phyloP scores from a whole-genome alignment of 2,888 invertebrate genomes.

The Agriopis leucophaearia region DNA sequence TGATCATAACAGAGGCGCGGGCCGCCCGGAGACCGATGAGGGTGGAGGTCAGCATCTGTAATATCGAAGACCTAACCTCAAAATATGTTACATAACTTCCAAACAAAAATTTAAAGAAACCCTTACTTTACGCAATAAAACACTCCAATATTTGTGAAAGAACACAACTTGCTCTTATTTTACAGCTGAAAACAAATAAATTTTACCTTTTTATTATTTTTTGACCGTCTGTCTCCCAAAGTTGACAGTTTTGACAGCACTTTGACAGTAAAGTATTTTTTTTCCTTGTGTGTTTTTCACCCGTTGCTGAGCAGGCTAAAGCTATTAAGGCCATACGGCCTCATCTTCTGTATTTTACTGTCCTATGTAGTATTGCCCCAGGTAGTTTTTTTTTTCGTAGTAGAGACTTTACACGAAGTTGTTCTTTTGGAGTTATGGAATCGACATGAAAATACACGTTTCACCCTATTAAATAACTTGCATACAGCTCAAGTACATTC shows the following conservation, averaged over 20 bases:
- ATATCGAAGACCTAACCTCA: slow-evolving; percentile 70
- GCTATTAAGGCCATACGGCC: too few relatives aligned
- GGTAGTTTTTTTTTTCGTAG: too few relatives aligned
- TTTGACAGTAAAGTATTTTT: background rate
- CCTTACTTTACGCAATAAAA: background rate
- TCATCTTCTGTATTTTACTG: too few relatives aligned
- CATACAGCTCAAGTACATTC: too few relatives aligned
- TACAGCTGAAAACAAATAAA: slow-evolving; percentile 33
- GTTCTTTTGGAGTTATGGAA: too few relatives aligned
- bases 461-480: too few relatives aligned
- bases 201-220: slow-evolving; percentile 56
- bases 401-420: too few relatives aligned
- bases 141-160: background rate
- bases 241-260: slow-evolving; percentile 60
- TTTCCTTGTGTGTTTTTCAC: background rate
- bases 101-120: slow-evolving; percentile 36
- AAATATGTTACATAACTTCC: slow-evolving; percentile 68
- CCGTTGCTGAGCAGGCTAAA: background rate
- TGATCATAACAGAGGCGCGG: slow-evolving; percentile 82
- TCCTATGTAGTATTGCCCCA: too few relatives aligned
- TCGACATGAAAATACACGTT: too few relatives aligned
- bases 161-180: slow-evolving; percentile 8
- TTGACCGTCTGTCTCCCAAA: slow-evolving; percentile 49
- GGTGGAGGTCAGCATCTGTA: slow-evolving; percentile 87
- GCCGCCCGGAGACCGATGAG: slow-evolving; percentile 82